Base-by-base conservation (phyloP, 1,140 invertebrate genomes). In the Aphelenchoides fujianensis region DNA sequence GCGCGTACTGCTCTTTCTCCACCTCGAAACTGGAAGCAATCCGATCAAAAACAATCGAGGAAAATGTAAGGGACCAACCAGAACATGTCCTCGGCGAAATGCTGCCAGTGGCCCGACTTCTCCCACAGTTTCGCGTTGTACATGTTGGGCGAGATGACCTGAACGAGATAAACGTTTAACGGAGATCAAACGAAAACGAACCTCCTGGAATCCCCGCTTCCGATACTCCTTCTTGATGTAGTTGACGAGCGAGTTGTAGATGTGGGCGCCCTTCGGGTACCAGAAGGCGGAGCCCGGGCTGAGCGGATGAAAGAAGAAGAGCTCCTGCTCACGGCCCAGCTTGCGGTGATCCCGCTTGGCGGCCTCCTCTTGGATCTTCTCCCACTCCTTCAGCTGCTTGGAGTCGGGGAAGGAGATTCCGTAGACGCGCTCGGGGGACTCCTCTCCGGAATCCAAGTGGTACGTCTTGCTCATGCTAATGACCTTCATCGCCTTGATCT, bases 241-340 rank as follows among this genome's bases (percentile, higher is more conserved):
- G 55, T 91, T 89, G 2, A 95, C 86, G 0, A 99, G 87, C 0
- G 90, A 92, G 82, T 98, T 98, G 86, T 99, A 98, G 77, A 99
- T 97, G 84, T 95, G 90, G 0, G 96, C 92, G 12, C 97, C 97
- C 28, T 91, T 90, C 0, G 96, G 95, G 81, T 94, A 90, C 87
- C 98, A 99, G 86, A 99, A 99, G 82, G 95, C 97, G 0, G 94
- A 96, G 0, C 97, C 97, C 0, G 97, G 97, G 59, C 94, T 97
- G 3, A 98, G 85, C 85, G 97, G 95, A 85, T 98, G 93, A 88
- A 99, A 99, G 87, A 98, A 98, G 86, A 93, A 99, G 12, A 99
- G 85, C 85, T 98, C 94, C 88, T 99, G 97, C 79, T 99, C 95
- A 88, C 61, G 89, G 57, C 95, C 95, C 84, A 98, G 90, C 87